A percentile compares a stretch with the other conserved stretches of the same genome.
Conservation (phyloP, 1,140 invertebrate genomes). For the Drosophila eugracilis region DNA sequence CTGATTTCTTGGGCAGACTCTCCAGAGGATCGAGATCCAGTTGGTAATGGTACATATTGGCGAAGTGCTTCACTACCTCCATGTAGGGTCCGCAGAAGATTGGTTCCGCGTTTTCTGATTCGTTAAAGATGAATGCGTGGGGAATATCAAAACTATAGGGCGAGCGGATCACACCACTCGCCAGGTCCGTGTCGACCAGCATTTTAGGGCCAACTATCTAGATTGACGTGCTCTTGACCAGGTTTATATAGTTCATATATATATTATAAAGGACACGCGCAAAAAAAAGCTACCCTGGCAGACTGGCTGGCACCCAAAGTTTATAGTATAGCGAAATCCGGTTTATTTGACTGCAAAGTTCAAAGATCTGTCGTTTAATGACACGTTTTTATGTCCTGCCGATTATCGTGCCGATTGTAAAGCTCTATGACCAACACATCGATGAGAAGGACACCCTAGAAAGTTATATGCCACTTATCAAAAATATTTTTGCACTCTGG, state of each 20-base stretch:
- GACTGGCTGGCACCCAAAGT: constrained; percentile 49
- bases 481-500: constrained; percentile 43
- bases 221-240: constrained; percentile 6
- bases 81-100: constrained; percentile 58
- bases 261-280: constrained; percentile 20
- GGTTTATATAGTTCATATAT: constrained; percentile 50
- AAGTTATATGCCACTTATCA: constrained; percentile 38
- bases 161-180: constrained; percentile 37
- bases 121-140: constrained; percentile 55
- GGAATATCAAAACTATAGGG: constrained; percentile 68
- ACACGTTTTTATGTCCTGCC: constrained; percentile 41
- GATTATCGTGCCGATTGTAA: constrained; percentile 35
- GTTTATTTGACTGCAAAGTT: constrained; percentile 29
- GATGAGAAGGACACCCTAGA: background rate
- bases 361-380: constrained; percentile 40
- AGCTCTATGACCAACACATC: constrained; percentile 5
- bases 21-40: constrained; percentile 49
- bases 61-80: constrained; percentile 55
- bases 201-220: constrained; percentile 45
- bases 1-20: constrained; percentile 50
- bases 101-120: background rate
- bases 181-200: constrained; percentile 27
- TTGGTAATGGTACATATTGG: constrained; percentile 30
- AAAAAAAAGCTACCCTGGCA: constrained; percentile 56
- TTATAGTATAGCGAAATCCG: constrained; percentile 17